These are phyloP conservation scores for Calycopis cecrops DNA, from an alignment of 1,140 invertebrate species.

Conservation along the genomic window DNA sequence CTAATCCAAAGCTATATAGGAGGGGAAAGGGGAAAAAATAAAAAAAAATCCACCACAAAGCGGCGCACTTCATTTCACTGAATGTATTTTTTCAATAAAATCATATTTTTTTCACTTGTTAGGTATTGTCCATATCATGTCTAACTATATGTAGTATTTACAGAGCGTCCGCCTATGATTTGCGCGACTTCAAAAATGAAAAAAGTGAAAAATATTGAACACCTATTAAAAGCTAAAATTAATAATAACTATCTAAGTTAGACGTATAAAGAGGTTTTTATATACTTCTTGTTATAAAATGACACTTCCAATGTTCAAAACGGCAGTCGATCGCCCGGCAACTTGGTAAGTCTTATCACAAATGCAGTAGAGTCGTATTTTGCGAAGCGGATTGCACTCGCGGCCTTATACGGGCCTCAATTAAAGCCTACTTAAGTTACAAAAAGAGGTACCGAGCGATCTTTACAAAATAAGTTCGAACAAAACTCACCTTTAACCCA, in stretches of 20 bases:
- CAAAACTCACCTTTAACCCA: background rate
- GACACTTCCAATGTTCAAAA: slow-evolving; percentile 18
- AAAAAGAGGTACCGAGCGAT: slow-evolving; percentile 25
- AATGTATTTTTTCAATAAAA: slow-evolving; percentile 69
- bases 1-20: slow-evolving; percentile 29
- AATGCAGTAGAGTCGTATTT: slow-evolving; percentile 41
- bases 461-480: slow-evolving; percentile 15
- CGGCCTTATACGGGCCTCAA: slow-evolving; percentile 24
- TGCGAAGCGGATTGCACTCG: slow-evolving; percentile 37
- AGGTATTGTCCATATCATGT: slow-evolving; percentile 70
- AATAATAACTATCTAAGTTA: slow-evolving; percentile 66
- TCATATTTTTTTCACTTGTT: slow-evolving; percentile 68
- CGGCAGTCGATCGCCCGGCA: slow-evolving; percentile 17
- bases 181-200: slow-evolving; percentile 41
- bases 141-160: slow-evolving; percentile 67
- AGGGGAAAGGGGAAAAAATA: slow-evolving; percentile 25
- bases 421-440: slow-evolving; percentile 42
- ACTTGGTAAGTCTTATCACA: slow-evolving; percentile 46
- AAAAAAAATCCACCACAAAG: slow-evolving; percentile 43
- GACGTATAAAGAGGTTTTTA: slow-evolving; percentile 50
- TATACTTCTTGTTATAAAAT: slow-evolving; percentile 27
- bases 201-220: slow-evolving; percentile 63
- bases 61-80: slow-evolving; percentile 45
- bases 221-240: slow-evolving; percentile 70
- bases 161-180: slow-evolving; percentile 44